Evolutionary conservation across 2,113 vertebrate genomes (phyloP), one percentile per base, ranked within the genome.

Genomic region (Tichodroma muraria): DNA sequence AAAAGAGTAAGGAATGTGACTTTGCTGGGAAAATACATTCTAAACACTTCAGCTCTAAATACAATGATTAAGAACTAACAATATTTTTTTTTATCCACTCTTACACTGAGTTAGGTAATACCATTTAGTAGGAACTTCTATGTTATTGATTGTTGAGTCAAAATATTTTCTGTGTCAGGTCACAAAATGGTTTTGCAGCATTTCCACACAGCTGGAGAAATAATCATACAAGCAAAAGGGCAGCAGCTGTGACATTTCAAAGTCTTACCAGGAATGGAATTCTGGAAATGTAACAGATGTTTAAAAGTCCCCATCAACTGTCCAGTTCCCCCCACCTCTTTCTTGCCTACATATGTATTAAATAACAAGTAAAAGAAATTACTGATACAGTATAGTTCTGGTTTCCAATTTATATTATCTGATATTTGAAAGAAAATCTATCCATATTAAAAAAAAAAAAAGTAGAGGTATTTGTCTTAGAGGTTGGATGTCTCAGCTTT

Each of bases 81-180:
- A 4, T 70, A 52, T 33, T 38, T 44, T 38, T 44, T 64, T 94
- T 84, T 3, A n/a, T 53, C 11, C 15, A 13, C 7, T 75, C 56
- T 33, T 63, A 66, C 27, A 78, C 5, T 2, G 10, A 60, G 8
- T 90, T 84, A 47, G 45, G 38, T 77, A 89, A 79, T 61, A 65
- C 8, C 15, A 53, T 60, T 85, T 45, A 70, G 44, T 56, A 75
- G 28, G 8, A 94, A 89, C 37, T 44, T 92, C 37, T 60, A 8
- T 78, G 65, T 87, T 80, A 80, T 33, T 82, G 30, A 78, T 91
- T 25, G 24, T 88, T 90, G 70, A 83, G 69, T 85, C 86, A 79
- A 93, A 93, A 96, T 90, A 84, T 90, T 89, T 96, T 95, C 89
- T 96, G 59, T 91, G 79, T 88, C 88, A 79, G 80, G 61, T 78